A percentile compares a stretch with the other conserved stretches of the same genome.
phyloP scores from a whole-genome alignment of 2,113 vertebrate genomes.

The Herpailurus yagouaroundi region DNA sequence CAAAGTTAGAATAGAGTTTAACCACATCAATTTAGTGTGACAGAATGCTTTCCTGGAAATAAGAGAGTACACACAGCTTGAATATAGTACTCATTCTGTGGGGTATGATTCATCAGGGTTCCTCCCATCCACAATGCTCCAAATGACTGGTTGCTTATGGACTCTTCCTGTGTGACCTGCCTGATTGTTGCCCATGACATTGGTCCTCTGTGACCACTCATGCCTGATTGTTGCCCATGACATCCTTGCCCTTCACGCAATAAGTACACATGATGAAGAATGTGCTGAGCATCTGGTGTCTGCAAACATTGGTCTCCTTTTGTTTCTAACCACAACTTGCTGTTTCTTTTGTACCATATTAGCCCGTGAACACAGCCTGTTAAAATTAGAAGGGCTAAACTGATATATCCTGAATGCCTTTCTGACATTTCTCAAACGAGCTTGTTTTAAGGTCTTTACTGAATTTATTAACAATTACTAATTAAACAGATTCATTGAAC shows the following conservation, averaged over 20 bases:
- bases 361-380: not conserved
- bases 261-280: not conserved
- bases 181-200: not conserved
- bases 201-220: too few relatives aligned
- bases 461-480: not conserved
- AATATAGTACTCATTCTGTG: not conserved
- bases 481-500: not conserved
- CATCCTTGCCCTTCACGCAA: not conserved
- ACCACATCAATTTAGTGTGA: not conserved
- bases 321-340: not conserved
- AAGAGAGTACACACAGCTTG: not conserved
- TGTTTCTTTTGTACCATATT: not conserved
- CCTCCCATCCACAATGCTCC: not conserved
- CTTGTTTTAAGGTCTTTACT: not conserved
- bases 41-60: not conserved
- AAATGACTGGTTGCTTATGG: accelerated
- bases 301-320: not conserved
- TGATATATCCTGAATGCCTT: not conserved
- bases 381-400: not conserved
- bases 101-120: not conserved
- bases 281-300: not conserved
- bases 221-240: not conserved
- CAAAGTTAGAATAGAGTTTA: not conserved
- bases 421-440: slow-evolving; percentile 12
- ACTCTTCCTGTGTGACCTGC: not conserved